Evolutionary conservation across 92 coral and sea anemone species (phyloP).

Genomic region (Heliopora coerulea): DNA sequence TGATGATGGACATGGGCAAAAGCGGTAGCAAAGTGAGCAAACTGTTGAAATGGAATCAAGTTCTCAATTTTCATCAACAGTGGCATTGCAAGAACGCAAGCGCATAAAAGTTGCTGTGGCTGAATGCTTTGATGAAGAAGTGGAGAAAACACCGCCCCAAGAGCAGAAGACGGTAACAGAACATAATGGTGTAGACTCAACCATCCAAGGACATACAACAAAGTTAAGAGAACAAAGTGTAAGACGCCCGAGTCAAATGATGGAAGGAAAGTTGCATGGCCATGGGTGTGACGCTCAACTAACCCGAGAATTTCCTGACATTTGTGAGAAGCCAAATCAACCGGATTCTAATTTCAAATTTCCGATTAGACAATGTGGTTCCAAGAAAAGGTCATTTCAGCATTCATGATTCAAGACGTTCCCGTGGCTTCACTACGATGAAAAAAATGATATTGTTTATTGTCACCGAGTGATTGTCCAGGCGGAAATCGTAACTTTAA

Average conservation of each 20-base stretch:
- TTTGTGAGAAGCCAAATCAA: slow-evolving; percentile 5
- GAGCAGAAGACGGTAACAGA: no score
- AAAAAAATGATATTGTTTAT: background rate
- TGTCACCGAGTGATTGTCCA: no score
- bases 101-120: no score
- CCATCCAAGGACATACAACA: background rate
- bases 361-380: background rate
- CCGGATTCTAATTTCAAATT: background rate
- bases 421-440: slow-evolving; percentile 6
- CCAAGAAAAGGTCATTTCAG: background rate
- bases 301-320: slow-evolving; percentile 4
- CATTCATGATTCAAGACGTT: slow-evolving; percentile 5
- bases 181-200: no score
- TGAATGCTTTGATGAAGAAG: no score
- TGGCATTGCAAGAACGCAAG: no score
- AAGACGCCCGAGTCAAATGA: background rate
- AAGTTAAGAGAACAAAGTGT: background rate
- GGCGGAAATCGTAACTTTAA: no score
- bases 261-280: background rate
- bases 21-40: no score
- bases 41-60: no score
- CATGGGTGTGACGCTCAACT: background rate
- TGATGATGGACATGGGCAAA: no score
- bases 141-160: no score
- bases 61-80: no score